A percentile compares a stretch with the other conserved stretches of the same genome.
These are phyloP conservation scores for Pocillopora verrucosa DNA, from an alignment of 64 coral and sea anemone species.

Conservation along the genomic window DNA sequence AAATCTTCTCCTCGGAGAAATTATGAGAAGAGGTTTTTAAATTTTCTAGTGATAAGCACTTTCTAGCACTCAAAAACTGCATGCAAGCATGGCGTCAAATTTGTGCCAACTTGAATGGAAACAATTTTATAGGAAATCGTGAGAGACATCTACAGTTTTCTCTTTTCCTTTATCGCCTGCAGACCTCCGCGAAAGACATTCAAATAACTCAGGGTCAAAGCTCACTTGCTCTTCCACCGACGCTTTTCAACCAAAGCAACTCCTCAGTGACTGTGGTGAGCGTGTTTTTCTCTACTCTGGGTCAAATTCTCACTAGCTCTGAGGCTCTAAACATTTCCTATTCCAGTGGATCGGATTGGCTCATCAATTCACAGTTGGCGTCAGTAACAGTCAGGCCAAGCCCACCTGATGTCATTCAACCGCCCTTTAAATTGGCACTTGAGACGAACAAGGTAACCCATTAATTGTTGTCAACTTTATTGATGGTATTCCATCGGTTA, in stretches of 20 bases:
- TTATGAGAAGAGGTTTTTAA: too few species aligned
- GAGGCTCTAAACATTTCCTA: neutral
- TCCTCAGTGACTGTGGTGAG: neutral
- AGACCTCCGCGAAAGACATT: neutral
- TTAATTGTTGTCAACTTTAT: neutral
- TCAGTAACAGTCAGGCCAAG: constrained; percentile 1
- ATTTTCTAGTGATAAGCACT: too few species aligned
- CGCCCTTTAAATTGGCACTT: constrained; percentile 5
- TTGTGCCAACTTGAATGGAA: too few species aligned
- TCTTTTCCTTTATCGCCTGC: neutral
- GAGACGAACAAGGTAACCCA: constrained; percentile 1
- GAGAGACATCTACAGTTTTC: too few species aligned
- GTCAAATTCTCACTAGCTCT: neutral
- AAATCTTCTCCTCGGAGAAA: too few species aligned
- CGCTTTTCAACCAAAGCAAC: neutral
- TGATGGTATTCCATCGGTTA: too few species aligned
- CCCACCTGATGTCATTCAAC: neutral
- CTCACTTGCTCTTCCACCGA: neutral
- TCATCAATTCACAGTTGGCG: neutral
- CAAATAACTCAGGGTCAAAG: neutral
- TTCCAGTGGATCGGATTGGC: neutral
- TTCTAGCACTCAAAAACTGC: too few species aligned
- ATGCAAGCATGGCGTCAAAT: too few species aligned
- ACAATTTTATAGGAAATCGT: too few species aligned
- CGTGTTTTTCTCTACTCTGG: neutral